Conservation (phyloP, 1,140 invertebrate genomes). For the Tribolium madens region DNA sequence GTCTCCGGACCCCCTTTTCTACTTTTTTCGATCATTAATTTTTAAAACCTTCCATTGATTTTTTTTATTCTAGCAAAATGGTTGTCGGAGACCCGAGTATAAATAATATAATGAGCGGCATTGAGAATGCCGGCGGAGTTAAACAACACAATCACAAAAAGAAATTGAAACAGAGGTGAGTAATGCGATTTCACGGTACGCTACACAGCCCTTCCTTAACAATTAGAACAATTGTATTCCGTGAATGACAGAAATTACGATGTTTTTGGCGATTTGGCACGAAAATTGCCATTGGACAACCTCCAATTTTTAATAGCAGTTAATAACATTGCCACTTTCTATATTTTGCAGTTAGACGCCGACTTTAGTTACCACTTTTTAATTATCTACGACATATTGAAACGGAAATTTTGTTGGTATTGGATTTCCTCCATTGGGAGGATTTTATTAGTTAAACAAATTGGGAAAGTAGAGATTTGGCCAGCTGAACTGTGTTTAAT, state of each 20-base stretch:
- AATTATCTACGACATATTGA: background rate
- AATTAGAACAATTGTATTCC: background rate
- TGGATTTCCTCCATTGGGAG: no score
- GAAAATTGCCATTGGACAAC: conserved; percentile 1
- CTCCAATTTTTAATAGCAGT: conserved; percentile 22
- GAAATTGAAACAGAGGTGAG: conserved; percentile 84
- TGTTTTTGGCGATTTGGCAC: conserved; percentile 36
- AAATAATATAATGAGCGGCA: conserved; percentile 87
- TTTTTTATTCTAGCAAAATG: conserved; percentile 71
- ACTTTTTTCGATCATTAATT: conserved; percentile 40
- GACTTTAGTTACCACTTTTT: conserved; percentile 9
- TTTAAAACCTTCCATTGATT: conserved; percentile 39
- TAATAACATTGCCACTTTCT: conserved; percentile 43
- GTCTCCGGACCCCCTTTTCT: conserved; percentile 1
- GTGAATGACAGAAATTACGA: conserved; percentile 29
- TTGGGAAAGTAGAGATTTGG: background rate
- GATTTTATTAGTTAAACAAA: background rate
- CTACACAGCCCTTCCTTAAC: background rate
- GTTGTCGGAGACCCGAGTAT: conserved; percentile 79
- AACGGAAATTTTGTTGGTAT: background rate
- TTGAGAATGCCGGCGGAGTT: conserved; percentile 84
- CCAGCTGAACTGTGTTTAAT: background rate
- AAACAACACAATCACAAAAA: conserved; percentile 84
- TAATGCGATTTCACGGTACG: conserved; percentile 11
- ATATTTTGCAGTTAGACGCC: conserved; percentile 26